Base-by-base conservation (phyloP, 2,888 invertebrate species). In the Thalpophila matura region DNA sequence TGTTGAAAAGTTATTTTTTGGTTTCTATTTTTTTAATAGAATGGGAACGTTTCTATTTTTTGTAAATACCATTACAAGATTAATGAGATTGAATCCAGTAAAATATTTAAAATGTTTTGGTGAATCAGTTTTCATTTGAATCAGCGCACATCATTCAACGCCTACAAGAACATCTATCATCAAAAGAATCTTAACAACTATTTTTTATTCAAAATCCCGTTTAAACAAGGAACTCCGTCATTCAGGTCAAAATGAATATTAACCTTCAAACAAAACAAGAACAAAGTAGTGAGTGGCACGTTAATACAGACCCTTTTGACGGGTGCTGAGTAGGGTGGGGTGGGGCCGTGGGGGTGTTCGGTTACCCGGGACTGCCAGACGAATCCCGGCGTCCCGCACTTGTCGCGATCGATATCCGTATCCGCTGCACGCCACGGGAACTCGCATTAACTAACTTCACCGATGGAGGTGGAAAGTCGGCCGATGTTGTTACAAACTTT, bases 241-340 rank as follows among this genome's bases (percentile, higher is more conserved):
- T 85, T 81, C 86, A 86, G 88, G 89, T 90, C 88, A 88, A 87
- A 90, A 89, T 86, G 86, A 88, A 90, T 89, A 91, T 93, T 94
- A 95, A 94, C 94, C 93, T 95, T 94, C 93, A 94, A 94, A 94
- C 90, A 89, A 92, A 93, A 94, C 91, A 92, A 92, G 92, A 93
- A 91, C 92, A 92, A 93, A 93, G 92, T 89, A 89, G 87, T 85
- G 89, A 91, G 87, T 87, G 88, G 89, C 88, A 89, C 89, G 88
- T 90, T 91, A 85, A 90, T 89, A 87, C 84, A 84, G 87, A 86
- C 86, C 87, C 89, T 91, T 89, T 87, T 86, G 88, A 86, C 81
- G 85, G 83, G 82, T 68, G 74, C 64, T 50, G 75, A 14, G 43
- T 50, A 61, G 78, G 80, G 79, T 82, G 83, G 80, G 78, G 77